phyloP scores from a whole-genome alignment of 2,888 invertebrate species.

The Oscheius myriophilus region DNA sequence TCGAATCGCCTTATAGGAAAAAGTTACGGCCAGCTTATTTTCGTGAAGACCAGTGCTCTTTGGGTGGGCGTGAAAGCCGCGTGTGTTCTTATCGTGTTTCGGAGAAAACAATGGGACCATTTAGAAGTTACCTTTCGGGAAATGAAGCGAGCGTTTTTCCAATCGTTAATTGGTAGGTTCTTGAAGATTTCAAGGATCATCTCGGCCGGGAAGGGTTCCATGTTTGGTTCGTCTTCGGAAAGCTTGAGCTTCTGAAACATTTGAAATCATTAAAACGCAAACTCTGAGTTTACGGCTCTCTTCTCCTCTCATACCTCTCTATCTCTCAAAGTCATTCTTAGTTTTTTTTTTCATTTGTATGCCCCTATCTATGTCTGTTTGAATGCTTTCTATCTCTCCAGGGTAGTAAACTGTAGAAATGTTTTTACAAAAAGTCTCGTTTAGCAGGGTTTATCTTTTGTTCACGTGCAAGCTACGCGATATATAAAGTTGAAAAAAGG shows the following conservation, averaged over 20 bases:
- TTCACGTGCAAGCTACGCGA: no score
- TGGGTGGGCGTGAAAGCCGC: slow-evolving; percentile 12
- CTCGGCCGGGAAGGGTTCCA: slow-evolving; percentile 18
- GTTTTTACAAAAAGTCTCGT: no score
- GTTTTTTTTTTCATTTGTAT: no score
- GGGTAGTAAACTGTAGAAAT: no score
- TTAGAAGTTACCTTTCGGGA: slow-evolving; percentile 12
- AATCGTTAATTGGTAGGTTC: slow-evolving; percentile 5
- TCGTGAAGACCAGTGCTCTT: neutral
- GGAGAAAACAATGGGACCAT: slow-evolving; percentile 12
- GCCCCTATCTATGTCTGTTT: no score
- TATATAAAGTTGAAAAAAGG: no score
- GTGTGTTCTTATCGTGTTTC: slow-evolving; percentile 25
- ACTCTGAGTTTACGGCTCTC: neutral
- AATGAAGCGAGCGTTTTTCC: slow-evolving; percentile 5
- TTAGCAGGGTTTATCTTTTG: no score
- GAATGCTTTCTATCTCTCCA: no score
- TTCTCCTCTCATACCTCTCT: neutral
- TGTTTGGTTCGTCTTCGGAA: slow-evolving; percentile 14
- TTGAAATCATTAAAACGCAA: neutral
- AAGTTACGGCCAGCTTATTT: no score
- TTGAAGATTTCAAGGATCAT: slow-evolving; percentile 14
- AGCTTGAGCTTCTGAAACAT: neutral
- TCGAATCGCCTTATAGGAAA: no score
- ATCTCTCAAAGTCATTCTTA: no score